These are phyloP conservation scores for Drosophila auraria DNA, from an alignment of 1,140 invertebrate genomes.

Conservation along the genomic window DNA sequence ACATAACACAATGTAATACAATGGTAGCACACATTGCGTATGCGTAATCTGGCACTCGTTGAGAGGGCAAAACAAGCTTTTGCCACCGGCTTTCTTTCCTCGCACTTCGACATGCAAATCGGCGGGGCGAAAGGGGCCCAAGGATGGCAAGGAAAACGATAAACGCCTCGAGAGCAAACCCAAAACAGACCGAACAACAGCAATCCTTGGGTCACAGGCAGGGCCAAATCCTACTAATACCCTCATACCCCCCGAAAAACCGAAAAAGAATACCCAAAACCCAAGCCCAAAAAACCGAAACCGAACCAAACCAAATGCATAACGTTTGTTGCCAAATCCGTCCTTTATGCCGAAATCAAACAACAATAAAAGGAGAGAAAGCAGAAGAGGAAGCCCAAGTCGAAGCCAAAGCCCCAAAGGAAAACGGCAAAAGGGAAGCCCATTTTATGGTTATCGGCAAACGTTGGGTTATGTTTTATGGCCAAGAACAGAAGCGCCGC, in stretches of 20 bases:
- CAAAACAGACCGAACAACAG: conserved; percentile 31
- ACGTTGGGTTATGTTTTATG: conserved; percentile 72
- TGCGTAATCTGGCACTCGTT: conserved; percentile 74
- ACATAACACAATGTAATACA: conserved; percentile 73
- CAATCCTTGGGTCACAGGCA: conserved; percentile 20
- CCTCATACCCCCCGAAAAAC: conserved; percentile 10
- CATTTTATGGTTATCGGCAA: conserved; percentile 70
- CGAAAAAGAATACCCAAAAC: not conserved
- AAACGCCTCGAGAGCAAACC: conserved; percentile 60
- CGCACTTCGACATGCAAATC: conserved; percentile 73
- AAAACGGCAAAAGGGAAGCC: conserved; percentile 41
- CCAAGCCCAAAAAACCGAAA: conserved; percentile 15
- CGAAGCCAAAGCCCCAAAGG: conserved; percentile 17
- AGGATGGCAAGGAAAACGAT: conserved; percentile 49
- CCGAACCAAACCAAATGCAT: conserved; percentile 60
- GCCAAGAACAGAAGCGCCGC: not conserved
- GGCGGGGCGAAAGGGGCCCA: conserved; percentile 6
- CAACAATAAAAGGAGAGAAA: conserved; percentile 69
- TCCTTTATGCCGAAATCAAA: conserved; percentile 77
- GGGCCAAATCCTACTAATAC: conserved; percentile 71
- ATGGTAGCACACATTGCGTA: conserved; percentile 72
- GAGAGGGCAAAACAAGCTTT: conserved; percentile 53
- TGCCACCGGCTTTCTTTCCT: conserved; percentile 32
- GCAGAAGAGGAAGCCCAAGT: conserved; percentile 21
- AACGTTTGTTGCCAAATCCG: conserved; percentile 74